These are phyloP conservation scores for Andrena chrysosceles DNA, from an alignment of 2,888 invertebrate genomes.

Conservation along the genomic window DNA sequence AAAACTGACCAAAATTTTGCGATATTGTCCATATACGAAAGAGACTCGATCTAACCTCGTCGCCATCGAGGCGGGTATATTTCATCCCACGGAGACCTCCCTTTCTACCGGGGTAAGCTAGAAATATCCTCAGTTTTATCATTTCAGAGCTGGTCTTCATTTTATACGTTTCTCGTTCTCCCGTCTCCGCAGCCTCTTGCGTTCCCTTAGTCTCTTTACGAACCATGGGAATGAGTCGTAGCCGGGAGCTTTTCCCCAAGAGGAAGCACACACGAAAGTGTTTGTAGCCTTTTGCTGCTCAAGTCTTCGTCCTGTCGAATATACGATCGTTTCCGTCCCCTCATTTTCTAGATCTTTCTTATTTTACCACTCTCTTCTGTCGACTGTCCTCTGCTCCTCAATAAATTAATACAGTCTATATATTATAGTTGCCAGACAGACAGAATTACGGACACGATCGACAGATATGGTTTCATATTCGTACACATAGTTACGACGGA, in stretches of 20 bases:
- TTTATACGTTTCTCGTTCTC: conserved; percentile 70
- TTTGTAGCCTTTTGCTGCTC: conserved; percentile 60
- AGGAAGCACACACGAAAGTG: conserved; percentile 66
- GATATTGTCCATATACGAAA: conserved; percentile 65
- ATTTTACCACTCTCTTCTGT: conserved; percentile 14
- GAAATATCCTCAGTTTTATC: conserved; percentile 78
- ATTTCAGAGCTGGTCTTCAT: conserved; percentile 75
- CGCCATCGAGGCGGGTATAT: conserved; percentile 57
- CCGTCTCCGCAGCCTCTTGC: conserved; percentile 40
- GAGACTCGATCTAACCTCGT: conserved; percentile 66
- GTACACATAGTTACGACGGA: background rate
- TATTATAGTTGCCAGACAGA: background rate
- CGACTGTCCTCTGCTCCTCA: background rate
- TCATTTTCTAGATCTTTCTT: conserved; percentile 23
- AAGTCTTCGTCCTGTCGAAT: conserved; percentile 46
- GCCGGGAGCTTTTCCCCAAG: conserved; percentile 64
- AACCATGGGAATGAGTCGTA: conserved; percentile 71
- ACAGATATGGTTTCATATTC: background rate
- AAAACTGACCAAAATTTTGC: conserved; percentile 66
- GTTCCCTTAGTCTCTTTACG: conserved; percentile 70
- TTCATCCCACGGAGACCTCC: conserved; percentile 60
- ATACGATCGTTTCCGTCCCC: conserved; percentile 44
- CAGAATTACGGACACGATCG: background rate
- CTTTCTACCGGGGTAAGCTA: conserved; percentile 70
- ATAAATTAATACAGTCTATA: conserved; percentile 32